Evolutionary conservation across 2,113 vertebrate species (phyloP), one percentile per base, ranked within the genome.

Genomic region (Castor canadensis): DNA sequence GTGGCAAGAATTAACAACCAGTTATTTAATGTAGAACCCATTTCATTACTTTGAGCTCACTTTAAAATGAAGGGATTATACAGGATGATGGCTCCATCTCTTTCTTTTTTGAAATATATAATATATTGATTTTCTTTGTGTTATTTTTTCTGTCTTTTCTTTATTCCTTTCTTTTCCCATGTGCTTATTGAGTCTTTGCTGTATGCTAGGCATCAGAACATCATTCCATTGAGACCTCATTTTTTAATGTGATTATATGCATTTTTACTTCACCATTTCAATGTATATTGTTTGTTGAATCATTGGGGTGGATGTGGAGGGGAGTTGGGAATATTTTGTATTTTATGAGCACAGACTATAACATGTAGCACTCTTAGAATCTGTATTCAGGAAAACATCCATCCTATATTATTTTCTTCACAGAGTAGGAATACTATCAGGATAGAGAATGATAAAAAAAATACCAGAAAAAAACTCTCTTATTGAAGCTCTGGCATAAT

Each of bases 61-160:
- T 93, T 67, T 83, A 91, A 95, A 90, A 89, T 93, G n/a, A 84
- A 91, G 38, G 8, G 17, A 66, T 81, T 77, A 71, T 56, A 58
- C 26, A 58, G 30, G 3, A 54, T 56, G 8, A 85, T 81, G 45
- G 75, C 32, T 45, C 26, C 28, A 28, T 38, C n/a, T 58, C 19
- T 22, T 89, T 86, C 52, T 87, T 94, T 43, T 89, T 87, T 32
- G 47, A 87, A 43, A 71, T 62, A 28, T 28, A 71, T 54, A 28
- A 16, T 8, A 69, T 26, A 54, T 30, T 54, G 54, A 2, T 40
- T 60, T 30, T 85, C 43, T 66, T 9, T 45, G 38, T 52, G 2
- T 38, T 28, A 19, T n/a, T 83, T 17, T 66, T 56, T 76, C 22
- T 47, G 6, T 22, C 20, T 35, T 58, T 64, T 22, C 7, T 35